These are phyloP conservation scores for Proisotoma minuta DNA, from an alignment of 2,888 invertebrate genomes.

Conservation along the genomic window DNA sequence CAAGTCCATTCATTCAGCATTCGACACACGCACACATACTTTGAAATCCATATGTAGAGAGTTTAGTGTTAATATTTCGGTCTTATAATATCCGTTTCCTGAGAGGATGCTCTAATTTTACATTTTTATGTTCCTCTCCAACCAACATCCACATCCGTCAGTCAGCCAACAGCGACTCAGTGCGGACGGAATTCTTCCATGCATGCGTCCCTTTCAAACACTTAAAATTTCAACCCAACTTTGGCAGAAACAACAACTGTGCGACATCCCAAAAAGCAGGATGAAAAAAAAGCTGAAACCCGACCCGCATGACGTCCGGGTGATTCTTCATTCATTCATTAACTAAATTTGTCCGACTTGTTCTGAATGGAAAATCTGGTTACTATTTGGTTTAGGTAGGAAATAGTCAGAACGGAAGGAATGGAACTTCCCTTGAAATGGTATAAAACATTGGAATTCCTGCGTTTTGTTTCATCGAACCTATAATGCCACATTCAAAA, in stretches of 20 bases:
- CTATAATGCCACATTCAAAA: too few relatives aligned
- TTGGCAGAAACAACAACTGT: not conserved
- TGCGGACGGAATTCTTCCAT: not conserved
- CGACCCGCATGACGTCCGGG: not conserved
- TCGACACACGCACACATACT: not conserved
- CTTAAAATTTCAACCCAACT: not conserved
- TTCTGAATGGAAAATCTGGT: not conserved
- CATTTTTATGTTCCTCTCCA: not conserved
- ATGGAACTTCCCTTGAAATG: too few relatives aligned
- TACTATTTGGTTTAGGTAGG: too few relatives aligned
- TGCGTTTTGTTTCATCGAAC: too few relatives aligned
- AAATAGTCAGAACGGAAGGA: not conserved
- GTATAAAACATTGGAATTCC: too few relatives aligned
- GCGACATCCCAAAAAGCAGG: not conserved
- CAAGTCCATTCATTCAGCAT: not conserved
- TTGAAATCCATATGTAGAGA: not conserved
- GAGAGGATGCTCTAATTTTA: conserved; percentile 5
- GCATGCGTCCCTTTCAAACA: not conserved
- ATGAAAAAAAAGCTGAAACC: not conserved
- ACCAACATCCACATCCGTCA: not conserved
- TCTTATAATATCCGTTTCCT: conserved; percentile 6
- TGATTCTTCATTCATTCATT: conserved; percentile 1
- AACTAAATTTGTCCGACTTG: conserved; percentile 4
- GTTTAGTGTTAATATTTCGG: not conserved
- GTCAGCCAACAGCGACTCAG: not conserved